phyloP scores from a whole-genome alignment of 2,113 vertebrate species.

The Campylomormyrus numenius region DNA sequence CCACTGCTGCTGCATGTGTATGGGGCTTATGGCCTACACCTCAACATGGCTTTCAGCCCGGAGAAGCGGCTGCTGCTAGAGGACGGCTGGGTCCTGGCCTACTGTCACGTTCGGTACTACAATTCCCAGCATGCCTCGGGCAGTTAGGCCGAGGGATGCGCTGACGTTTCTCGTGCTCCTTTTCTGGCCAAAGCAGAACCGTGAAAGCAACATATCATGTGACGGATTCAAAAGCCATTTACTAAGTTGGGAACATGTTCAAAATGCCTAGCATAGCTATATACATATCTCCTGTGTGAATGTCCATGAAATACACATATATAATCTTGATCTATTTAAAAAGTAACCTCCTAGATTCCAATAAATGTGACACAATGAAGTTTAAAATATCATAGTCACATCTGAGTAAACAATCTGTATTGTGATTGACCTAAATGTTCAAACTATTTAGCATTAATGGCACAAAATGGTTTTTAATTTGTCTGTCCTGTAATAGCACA shows the following conservation, averaged over 20 bases:
- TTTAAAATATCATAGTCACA: background rate
- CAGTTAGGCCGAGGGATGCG: background rate
- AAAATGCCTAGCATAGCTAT: background rate
- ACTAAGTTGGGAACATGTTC: background rate
- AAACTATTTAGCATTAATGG: background rate
- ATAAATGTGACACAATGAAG: background rate
- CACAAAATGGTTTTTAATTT: background rate
- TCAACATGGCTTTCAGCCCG: conserved; percentile 83
- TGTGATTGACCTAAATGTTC: background rate
- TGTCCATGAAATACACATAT: background rate
- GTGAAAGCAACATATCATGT: background rate
- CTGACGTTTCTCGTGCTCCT: background rate
- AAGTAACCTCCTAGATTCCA: background rate
- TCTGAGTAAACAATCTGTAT: background rate
- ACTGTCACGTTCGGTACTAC: conserved; percentile 87
- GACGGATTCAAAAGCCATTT: background rate
- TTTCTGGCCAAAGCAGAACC: background rate
- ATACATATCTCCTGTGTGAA: background rate
- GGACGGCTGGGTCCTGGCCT: conserved; percentile 85
- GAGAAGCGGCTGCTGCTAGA: conserved; percentile 80
- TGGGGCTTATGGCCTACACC: conserved; percentile 86
- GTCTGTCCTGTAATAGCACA: background rate
- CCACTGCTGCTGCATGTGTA: conserved; percentile 89
- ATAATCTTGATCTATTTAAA: background rate
- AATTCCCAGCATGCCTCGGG: background rate